Conservation (phyloP, 2,113 vertebrate genomes). For the Cariama cristata region DNA sequence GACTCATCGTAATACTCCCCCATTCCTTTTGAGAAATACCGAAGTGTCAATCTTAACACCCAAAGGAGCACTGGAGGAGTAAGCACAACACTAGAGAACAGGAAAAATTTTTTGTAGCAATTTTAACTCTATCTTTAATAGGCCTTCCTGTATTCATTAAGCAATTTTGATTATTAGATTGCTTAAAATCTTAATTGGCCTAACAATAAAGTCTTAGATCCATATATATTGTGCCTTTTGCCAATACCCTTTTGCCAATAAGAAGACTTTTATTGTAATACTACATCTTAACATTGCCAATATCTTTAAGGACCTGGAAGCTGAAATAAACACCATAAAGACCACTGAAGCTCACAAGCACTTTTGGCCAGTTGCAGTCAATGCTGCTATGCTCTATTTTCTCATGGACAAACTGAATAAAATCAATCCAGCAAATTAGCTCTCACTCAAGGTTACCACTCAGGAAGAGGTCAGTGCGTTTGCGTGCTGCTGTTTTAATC, state of each 20-base stretch:
- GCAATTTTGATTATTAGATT: not conserved
- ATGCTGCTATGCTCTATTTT: slow-evolving; percentile 82
- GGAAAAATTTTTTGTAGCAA: not conserved
- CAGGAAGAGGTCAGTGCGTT: slow-evolving; percentile 22
- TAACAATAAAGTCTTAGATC: not conserved
- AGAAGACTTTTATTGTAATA: not conserved
- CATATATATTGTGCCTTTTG: not conserved
- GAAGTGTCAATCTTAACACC: not conserved
- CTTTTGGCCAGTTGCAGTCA: slow-evolving; percentile 79
- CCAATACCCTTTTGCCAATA: not conserved
- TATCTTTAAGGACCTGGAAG: slow-evolving; percentile 76
- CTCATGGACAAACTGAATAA: slow-evolving; percentile 86
- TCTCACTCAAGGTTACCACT: slow-evolving; percentile 77
- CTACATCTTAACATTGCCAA: not conserved
- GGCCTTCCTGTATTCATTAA: not conserved
- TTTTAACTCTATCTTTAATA: slow-evolving; percentile 1
- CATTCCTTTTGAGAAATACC: not conserved
- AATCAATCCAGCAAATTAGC: slow-evolving; percentile 86
- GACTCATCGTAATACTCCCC: not conserved
- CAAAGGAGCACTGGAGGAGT: not conserved
- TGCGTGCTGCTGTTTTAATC: not conserved
- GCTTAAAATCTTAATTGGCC: not conserved
- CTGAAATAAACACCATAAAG: slow-evolving; percentile 85
- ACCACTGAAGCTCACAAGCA: slow-evolving; percentile 83
- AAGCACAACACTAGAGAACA: not conserved